A percentile compares a stretch with the other conserved stretches of the same genome.
These are phyloP conservation scores for Scytalopus superciliaris DNA, from an alignment of 2,113 vertebrate species.

Conservation along the genomic window DNA sequence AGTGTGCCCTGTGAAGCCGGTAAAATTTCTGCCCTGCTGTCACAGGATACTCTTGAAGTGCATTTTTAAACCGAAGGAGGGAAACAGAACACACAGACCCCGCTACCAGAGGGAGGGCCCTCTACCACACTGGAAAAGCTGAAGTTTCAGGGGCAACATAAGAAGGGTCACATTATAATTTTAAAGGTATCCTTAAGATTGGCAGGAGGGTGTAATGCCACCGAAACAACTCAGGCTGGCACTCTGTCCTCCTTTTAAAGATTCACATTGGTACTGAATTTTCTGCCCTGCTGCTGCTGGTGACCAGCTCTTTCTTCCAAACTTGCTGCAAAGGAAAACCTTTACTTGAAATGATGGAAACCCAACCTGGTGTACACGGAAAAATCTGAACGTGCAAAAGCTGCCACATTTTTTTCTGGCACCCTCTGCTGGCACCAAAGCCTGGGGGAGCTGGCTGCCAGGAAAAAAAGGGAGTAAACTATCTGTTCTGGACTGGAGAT, in stretches of 20 bases:
- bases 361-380: neutral
- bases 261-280: neutral
- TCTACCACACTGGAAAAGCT: neutral
- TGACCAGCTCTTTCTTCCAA: neutral
- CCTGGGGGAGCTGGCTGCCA: neutral
- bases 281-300: neutral
- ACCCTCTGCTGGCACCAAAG: neutral
- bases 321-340: neutral
- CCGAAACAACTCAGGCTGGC: neutral
- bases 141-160: neutral
- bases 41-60: neutral
- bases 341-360: neutral
- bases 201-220: neutral
- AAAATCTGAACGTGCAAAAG: neutral
- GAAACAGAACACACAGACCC: neutral
- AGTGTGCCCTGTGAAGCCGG: rapidly evolving
- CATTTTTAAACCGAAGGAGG: neutral
- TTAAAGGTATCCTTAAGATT: neutral
- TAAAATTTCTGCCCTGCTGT: rapidly evolving
- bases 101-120: neutral
- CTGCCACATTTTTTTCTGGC: neutral
- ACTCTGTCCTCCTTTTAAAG: neutral
- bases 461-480: neutral
- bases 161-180: neutral
- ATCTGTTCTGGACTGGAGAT: neutral